A percentile compares a stretch with the other conserved stretches of the same genome.
Conservation (phyloP, 1,140 invertebrate species). For the Heliconius melpomene region DNA sequence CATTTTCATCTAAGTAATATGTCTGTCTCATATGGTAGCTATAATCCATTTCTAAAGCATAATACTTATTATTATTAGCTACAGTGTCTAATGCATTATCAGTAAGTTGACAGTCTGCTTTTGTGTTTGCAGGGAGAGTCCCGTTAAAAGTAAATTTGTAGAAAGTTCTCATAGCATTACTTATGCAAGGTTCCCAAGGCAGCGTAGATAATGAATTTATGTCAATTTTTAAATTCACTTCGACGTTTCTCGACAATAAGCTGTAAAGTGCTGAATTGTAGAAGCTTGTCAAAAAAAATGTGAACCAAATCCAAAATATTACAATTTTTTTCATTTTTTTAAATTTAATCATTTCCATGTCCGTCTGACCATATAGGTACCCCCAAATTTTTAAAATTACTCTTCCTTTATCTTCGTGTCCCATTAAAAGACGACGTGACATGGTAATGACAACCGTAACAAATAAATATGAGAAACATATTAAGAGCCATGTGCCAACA, state of each 20-base stretch:
- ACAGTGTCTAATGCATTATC: constrained; percentile 45
- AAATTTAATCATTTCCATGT: constrained; percentile 39
- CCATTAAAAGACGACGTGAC: constrained; percentile 18
- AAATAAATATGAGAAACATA: constrained; percentile 35
- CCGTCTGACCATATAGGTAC: constrained; percentile 48
- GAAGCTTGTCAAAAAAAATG: constrained; percentile 59
- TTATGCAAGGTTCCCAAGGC: constrained; percentile 52
- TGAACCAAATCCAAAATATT: constrained; percentile 57
- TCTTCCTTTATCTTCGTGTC: constrained; percentile 23
- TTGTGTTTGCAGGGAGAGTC: neutral
- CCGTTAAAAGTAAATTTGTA: neutral
- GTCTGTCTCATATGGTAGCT: constrained; percentile 46
- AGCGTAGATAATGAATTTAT: constrained; percentile 37
- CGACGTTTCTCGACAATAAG: constrained; percentile 47
- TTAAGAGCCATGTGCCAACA: constrained; percentile 46
- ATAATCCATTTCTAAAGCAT: constrained; percentile 48
- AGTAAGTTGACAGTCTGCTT: constrained; percentile 39
- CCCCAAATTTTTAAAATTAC: constrained; percentile 50
- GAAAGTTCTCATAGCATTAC: constrained; percentile 25
- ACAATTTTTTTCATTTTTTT: constrained; percentile 46
- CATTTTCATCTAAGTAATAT: constrained; percentile 48
- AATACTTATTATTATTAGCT: constrained; percentile 47
- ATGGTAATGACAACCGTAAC: constrained; percentile 29
- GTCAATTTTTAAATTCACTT: constrained; percentile 31
- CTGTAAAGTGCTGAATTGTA: constrained; percentile 57